These are phyloP conservation scores for Spongia lamella DNA, from an alignment of 37 sponge, comb jelly and placozoan genomes.

Conservation along the genomic window DNA sequence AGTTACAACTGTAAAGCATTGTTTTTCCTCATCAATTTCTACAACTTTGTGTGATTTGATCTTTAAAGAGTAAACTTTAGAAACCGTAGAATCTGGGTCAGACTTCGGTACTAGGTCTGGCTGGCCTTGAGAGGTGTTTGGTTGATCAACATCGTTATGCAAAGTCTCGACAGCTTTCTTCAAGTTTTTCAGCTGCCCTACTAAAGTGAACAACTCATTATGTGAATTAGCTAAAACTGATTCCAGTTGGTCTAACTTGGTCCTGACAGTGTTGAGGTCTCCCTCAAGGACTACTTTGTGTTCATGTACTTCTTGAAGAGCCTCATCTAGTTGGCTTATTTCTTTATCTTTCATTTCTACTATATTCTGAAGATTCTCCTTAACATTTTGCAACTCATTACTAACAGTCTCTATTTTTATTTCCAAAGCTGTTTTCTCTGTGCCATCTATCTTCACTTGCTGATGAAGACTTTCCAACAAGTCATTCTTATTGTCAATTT, in stretches of 20 bases:
- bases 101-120: no score
- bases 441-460: conserved; percentile 20
- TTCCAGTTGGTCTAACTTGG: conserved; percentile 35
- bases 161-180: conserved; percentile 33
- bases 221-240: conserved; percentile 31
- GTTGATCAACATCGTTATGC: conserved; percentile 2
- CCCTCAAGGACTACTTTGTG: conserved; percentile 27
- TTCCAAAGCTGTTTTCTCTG: conserved; percentile 50
- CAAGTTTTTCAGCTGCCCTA: conserved; percentile 38
- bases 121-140: no score
- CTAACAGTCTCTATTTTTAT: conserved; percentile 61
- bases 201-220: conserved; percentile 29
- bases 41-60: no score
- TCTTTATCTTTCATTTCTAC: conserved; percentile 56
- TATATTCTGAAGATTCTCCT: conserved; percentile 19
- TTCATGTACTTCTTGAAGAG: conserved; percentile 31
- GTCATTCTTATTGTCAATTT: conserved; percentile 44
- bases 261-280: neutral
- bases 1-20: no score
- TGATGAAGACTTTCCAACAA: conserved; percentile 47
- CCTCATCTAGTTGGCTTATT: conserved; percentile 20
- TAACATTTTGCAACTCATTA: conserved; percentile 39
- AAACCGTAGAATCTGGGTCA: no score
- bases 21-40: no score
- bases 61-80: no score